Evolutionary conservation across 2,888 invertebrate genomes (phyloP).

Genomic region (Lagria hirta): DNA sequence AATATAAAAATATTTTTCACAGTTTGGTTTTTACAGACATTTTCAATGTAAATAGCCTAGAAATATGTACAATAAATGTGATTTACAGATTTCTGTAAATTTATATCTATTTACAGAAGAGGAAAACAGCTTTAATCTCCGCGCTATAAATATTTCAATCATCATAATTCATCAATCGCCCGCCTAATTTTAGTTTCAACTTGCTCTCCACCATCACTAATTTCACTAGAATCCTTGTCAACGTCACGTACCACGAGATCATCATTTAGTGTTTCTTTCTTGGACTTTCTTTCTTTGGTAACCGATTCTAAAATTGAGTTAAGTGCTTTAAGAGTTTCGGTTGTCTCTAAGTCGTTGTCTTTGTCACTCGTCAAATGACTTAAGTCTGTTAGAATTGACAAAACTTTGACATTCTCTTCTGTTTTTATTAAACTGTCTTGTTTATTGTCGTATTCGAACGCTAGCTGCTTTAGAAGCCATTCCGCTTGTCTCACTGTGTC

Average conservation of each 20-base stretch:
- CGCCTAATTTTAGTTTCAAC: slow-evolving; percentile 32
- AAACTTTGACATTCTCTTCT: slow-evolving; percentile 29
- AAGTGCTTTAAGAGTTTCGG: slow-evolving; percentile 32
- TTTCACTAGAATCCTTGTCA: slow-evolving; percentile 24
- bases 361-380: slow-evolving; percentile 28
- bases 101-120: slow-evolving; percentile 21
- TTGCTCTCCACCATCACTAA: slow-evolving; percentile 19
- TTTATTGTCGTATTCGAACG: slow-evolving; percentile 44
- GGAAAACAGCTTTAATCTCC: slow-evolving; percentile 12
- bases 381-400: slow-evolving; percentile 35
- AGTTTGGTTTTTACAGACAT: slow-evolving; percentile 19
- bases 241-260: slow-evolving; percentile 32
- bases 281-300: slow-evolving; percentile 25
- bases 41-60: slow-evolving; percentile 20
- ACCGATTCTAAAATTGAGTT: slow-evolving; percentile 37
- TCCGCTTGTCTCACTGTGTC: slow-evolving; percentile 47
- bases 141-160: slow-evolving; percentile 30
- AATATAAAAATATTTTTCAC: slow-evolving; percentile 26
- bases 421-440: slow-evolving; percentile 42
- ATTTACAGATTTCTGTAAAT: slow-evolving; percentile 19
- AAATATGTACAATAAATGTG: slow-evolving; percentile 20
- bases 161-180: slow-evolving; percentile 38
- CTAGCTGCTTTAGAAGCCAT: slow-evolving; percentile 49
- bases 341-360: slow-evolving; percentile 21
- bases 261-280: slow-evolving; percentile 28